phyloP scores from a whole-genome alignment of 2,797 vertebrate genomes.

The Acanthurus leucopareius region DNA sequence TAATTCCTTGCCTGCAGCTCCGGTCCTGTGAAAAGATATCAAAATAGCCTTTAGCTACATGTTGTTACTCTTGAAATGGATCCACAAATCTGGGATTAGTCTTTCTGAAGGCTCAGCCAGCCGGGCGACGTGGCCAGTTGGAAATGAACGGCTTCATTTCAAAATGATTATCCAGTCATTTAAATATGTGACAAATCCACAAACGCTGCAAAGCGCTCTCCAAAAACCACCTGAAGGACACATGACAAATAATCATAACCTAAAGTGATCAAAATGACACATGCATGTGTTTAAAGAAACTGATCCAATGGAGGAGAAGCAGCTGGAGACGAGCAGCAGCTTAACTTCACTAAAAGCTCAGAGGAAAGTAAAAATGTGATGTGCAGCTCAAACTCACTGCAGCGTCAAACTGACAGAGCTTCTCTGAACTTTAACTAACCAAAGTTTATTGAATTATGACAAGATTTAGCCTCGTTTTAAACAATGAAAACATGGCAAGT shows the following conservation, averaged over 20 bases:
- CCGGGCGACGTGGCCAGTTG: conserved; percentile 34
- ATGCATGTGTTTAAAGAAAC: neutral
- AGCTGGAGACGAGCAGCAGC: neutral
- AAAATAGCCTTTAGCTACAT: conserved; percentile 58
- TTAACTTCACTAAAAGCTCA: conserved; percentile 1
- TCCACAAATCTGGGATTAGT: conserved; percentile 74
- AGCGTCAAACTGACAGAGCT: neutral
- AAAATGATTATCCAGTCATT: conserved; percentile 24
- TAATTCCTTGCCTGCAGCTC: conserved; percentile 60
- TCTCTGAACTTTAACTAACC: neutral
- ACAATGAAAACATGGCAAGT: neutral
- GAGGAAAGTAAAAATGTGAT: neutral
- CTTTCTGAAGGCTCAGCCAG: conserved; percentile 50
- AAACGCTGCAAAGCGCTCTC: conserved; percentile 11
- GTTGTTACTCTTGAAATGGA: conserved; percentile 68
- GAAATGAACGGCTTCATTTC: conserved; percentile 23
- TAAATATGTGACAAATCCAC: conserved; percentile 11
- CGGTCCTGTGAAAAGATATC: conserved; percentile 53
- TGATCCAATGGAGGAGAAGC: conserved; percentile 13
- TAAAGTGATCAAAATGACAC: neutral
- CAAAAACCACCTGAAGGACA: conserved; percentile 18
- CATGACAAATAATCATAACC: neutral
- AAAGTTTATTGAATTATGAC: neutral
- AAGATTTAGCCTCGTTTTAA: neutral
- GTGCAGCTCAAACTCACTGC: neutral